Evolutionary conservation across 1,140 invertebrate genomes (phyloP).

Genomic region (Camponotus pennsylvanicus): DNA sequence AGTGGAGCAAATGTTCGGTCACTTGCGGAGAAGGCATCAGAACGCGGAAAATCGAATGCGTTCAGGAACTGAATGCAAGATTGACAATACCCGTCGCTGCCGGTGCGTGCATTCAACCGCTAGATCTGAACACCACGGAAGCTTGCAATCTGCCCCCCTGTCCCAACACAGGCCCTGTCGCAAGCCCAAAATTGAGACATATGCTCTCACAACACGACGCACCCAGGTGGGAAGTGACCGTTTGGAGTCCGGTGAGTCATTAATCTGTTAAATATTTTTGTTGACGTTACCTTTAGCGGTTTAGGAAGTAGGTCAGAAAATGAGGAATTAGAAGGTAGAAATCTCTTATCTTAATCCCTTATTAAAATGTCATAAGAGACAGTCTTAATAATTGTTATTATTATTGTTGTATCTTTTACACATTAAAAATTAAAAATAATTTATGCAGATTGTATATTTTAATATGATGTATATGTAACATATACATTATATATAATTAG

Average conservation of each 20-base stretch:
- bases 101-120: conserved; percentile 83
- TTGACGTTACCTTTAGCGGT: background rate
- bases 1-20: conserved; percentile 88
- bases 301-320: conserved; percentile 1
- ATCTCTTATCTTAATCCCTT: background rate
- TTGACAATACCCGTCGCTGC: conserved; percentile 85
- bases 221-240: conserved; percentile 80
- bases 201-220: conserved; percentile 75
- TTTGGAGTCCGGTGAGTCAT: conserved; percentile 79
- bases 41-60: conserved; percentile 86
- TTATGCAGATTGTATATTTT: background rate
- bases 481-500: no score
- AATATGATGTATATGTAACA: no score
- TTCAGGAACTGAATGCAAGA: conserved; percentile 85
- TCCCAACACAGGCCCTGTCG: conserved; percentile 33
- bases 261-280: background rate
- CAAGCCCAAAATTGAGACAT: conserved; percentile 77
- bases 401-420: background rate
- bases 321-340: background rate
- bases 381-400: background rate
- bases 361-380: background rate
- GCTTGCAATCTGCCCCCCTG: conserved; percentile 78
- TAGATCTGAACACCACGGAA: conserved; percentile 79
- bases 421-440: background rate
- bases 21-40: conserved; percentile 90